These are phyloP conservation scores for Gulo gulo DNA, from an alignment of 2,113 vertebrate genomes.

Conservation along the genomic window DNA sequence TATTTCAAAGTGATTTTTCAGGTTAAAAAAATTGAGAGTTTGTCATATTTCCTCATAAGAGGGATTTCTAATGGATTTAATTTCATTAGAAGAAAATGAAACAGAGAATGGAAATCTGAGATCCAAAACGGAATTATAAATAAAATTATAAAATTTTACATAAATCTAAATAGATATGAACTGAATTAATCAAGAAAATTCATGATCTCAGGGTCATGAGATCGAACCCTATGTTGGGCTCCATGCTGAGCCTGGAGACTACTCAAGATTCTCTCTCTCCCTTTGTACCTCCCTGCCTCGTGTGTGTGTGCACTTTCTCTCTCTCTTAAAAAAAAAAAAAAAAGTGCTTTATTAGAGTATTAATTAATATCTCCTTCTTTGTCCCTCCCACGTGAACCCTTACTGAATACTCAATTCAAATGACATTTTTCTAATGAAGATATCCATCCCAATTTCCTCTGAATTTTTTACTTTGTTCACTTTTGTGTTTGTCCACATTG, in stretches of 20 bases:
- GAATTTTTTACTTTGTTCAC: neutral
- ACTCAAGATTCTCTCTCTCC: neutral
- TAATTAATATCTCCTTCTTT: neutral
- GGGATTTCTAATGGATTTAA: neutral
- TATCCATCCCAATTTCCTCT: neutral
- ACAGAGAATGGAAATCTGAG: neutral
- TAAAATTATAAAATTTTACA: neutral
- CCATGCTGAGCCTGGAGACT: neutral
- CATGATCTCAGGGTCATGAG: neutral
- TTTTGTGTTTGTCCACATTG: neutral
- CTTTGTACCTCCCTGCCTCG: neutral
- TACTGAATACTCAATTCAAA: neutral
- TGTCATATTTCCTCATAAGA: neutral
- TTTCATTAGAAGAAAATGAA: neutral
- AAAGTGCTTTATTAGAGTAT: neutral
- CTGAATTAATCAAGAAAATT: slow-evolving; percentile 5
- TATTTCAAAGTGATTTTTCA: neutral
- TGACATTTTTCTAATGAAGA: neutral
- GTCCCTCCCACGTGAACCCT: neutral
- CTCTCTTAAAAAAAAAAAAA: neutral
- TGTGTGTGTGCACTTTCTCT: neutral
- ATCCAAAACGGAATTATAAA: slow-evolving; percentile 4
- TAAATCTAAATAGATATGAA: neutral
- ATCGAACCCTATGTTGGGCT: neutral
- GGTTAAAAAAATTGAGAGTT: neutral